These are phyloP conservation scores for Bujurquina vittata DNA, from an alignment of 2,113 vertebrate species.

Conservation along the genomic window DNA sequence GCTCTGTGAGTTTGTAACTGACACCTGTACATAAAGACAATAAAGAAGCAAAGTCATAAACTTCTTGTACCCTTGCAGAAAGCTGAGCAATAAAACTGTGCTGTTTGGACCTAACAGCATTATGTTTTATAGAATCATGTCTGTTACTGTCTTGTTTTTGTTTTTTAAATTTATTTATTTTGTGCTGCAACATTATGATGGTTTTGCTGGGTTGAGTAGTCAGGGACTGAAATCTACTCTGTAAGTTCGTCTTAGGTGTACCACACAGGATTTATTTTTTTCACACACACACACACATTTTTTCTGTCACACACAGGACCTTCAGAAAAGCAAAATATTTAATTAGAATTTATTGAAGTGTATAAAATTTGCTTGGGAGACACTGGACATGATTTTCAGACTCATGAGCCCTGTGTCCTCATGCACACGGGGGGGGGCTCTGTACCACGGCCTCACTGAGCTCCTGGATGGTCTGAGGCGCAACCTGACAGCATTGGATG, in stretches of 20 bases:
- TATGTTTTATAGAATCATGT: slow-evolving; percentile 82
- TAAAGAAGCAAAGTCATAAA: slow-evolving; percentile 70
- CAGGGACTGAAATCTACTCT: neutral
- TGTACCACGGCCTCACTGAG: too few relatives aligned
- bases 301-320: neutral
- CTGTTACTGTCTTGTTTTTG: slow-evolving; percentile 18
- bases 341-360: neutral
- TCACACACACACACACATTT: too few relatives aligned
- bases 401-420: too few relatives aligned
- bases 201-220: neutral
- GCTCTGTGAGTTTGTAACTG: slow-evolving; percentile 93
- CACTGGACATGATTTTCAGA: neutral
- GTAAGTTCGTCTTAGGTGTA: neutral
- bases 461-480: too few relatives aligned
- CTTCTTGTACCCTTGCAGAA: slow-evolving; percentile 89
- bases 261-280: neutral
- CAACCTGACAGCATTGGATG: too few relatives aligned
- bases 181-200: neutral
- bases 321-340: neutral
- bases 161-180: slow-evolving; percentile 8
- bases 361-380: neutral
- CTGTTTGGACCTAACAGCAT: slow-evolving; percentile 92
- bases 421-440: too few relatives aligned
- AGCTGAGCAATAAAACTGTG: slow-evolving; percentile 95
- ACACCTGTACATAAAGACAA: slow-evolving; percentile 86